Base-by-base conservation (phyloP, 2,113 vertebrate genomes). In the Murina feae region DNA sequence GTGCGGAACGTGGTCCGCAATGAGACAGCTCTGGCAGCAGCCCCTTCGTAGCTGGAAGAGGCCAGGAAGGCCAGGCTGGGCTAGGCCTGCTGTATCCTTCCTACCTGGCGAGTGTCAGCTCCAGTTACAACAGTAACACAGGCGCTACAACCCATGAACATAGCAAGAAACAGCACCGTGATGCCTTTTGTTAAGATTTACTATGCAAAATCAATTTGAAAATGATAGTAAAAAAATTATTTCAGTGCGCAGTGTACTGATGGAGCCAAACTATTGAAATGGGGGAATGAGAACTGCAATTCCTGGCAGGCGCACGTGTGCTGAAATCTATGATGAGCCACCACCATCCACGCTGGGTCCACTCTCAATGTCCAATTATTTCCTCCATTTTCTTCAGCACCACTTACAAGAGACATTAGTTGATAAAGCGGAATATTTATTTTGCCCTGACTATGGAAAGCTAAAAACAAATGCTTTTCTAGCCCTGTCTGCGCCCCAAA, bases 141-240 rank as follows among this genome's bases (percentile, higher is more conserved):
- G 58, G 23, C 30, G 3, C 21, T 1, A 30, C 47, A 63, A 28
- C 6, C 10, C 17, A 25, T 49, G 17, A 12, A 18, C 28, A 17
- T 0, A 5, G 21, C 1, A 8, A 1, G 10, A 58, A 39, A 4
- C 51, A 0, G 2, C 0, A 0, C 81, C 1, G 32, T 3, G 0
- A 0, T 1, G 60, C 55, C 60, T 39, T 79, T 17, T 35, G 25
- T 74, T 58, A 76, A 76, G 53, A 85, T n/a, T 32, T 5, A 35
- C 55, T 78, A 32, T 69, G 37, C 78, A 83, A 78, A 89, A n/a
- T 72, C 58, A 49, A 42, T 12, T 78, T 58, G 51, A 72, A 91
- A 78, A 81, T 6, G 25, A 20, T 72, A 86, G 37, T 23, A 44
- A 76, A 74, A 42, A 39, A n/a, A 20, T 11, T n/a, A 39, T 53